These are phyloP conservation scores for Ariopsis seemanni DNA, from an alignment of 2,113 vertebrate genomes.

Conservation along the genomic window DNA sequence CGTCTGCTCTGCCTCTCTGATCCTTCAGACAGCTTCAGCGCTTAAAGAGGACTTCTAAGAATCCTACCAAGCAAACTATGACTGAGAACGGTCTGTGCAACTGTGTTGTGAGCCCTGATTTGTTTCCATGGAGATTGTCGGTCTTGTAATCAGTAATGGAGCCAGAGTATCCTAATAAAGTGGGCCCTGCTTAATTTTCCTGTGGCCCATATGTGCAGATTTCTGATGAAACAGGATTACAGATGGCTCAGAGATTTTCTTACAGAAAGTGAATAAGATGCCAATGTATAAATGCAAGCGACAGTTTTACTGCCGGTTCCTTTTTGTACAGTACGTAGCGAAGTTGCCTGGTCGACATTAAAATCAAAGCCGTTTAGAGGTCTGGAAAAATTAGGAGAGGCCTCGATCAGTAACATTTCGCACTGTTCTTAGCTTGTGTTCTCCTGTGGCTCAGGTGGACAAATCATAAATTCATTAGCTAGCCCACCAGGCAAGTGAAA, in stretches of 20 bases:
- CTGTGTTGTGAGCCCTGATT: conserved; percentile 6
- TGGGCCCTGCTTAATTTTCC: background rate
- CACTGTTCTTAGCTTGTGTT: background rate
- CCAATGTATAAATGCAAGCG: background rate
- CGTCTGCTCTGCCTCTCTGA: background rate
- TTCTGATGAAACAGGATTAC: background rate
- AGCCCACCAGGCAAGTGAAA: background rate
- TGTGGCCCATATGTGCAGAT: background rate
- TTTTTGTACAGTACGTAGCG: background rate
- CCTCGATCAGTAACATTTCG: background rate
- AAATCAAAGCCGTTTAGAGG: background rate
- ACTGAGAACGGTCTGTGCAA: background rate
- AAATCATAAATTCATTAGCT: background rate
- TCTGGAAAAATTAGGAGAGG: background rate
- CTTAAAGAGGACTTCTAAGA: background rate
- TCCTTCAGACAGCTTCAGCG: background rate
- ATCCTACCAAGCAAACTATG: conserved; percentile 2
- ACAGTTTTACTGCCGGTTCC: background rate
- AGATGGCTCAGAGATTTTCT: conserved; percentile 5
- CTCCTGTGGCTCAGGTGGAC: background rate
- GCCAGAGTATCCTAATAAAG: background rate
- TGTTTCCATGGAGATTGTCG: background rate
- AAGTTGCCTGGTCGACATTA: background rate
- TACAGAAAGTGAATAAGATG: background rate
- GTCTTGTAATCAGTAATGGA: background rate